Evolutionary conservation across 2,113 vertebrate species (phyloP), one percentile per base, ranked within the genome.

Genomic region (Cariama cristata): DNA sequence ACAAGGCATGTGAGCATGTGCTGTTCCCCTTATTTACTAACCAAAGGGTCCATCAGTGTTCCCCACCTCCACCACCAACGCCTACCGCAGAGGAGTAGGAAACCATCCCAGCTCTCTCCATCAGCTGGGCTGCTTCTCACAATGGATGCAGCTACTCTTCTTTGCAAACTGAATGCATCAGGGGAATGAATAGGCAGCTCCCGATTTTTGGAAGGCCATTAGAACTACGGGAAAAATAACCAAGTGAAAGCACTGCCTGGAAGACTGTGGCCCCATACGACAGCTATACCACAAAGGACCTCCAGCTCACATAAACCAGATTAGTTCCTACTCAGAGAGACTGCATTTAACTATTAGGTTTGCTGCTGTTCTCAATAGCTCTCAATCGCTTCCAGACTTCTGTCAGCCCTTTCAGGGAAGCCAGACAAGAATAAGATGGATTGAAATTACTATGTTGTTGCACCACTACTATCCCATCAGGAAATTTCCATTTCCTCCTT

Each of bases 401-500:
- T 73, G 67, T 77, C 91, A 76, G 30, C 55, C 30, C 28, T 16
- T 89, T 91, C 86, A 92, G 75, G 55, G 68, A 93, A 84, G 35
- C 15, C 5, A 16, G 68, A 71, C 53, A 74, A 82, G 58, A 87
- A 40, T 80, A 74, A 96, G 28, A 92, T 60, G 49, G 53, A 88
- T 56, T 63, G 35, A 90, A 58, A 80, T 56, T 75, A 77, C 44
- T n/a, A 2, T 7, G 8, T 21, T 76, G 40, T 45, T 93, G 58
- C 20, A 85, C 28, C 49, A 38, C 28, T 86, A 77, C 67, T 71
- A 84, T 35, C 55, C 55, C 80, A 53, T 90, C 81, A 90, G 71
- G 47, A 88, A 88, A 76, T 50, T 82, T 86, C 71, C 63, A 80
- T 76, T 91, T 96, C 71, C 81, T 80, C 69, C 59, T 80, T 93